phyloP scores from a whole-genome alignment of 2,888 invertebrate genomes.

The Drosophila atripex region DNA sequence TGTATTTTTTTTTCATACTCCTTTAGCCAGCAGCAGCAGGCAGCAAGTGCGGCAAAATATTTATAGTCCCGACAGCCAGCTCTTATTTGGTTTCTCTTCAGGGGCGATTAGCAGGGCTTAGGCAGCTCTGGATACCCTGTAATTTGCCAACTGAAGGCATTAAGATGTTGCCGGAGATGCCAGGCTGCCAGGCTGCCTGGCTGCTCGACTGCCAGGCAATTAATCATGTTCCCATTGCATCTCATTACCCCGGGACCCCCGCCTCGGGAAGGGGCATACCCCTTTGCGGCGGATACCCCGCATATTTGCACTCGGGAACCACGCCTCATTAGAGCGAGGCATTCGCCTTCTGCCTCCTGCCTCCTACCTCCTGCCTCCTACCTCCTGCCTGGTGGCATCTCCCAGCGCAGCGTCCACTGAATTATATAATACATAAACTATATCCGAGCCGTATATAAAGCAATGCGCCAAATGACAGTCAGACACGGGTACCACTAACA shows the following conservation, averaged over 20 bases:
- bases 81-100: constrained; percentile 6
- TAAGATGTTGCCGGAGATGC: constrained; percentile 28
- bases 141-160: constrained; percentile 20
- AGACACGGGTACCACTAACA: too few species aligned
- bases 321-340: constrained; percentile 42
- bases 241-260: constrained; percentile 21
- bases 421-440: constrained; percentile 74
- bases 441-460: constrained; percentile 27
- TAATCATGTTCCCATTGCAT: constrained; percentile 38
- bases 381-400: constrained; percentile 58
- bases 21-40: constrained; percentile 20
- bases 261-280: constrained; percentile 2
- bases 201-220: constrained; percentile 19
- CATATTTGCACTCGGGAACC: constrained; percentile 38
- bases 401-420: constrained; percentile 54
- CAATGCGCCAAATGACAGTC: constrained; percentile 11
- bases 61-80: constrained; percentile 57
- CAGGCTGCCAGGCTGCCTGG: constrained; percentile 8
- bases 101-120: constrained; percentile 43
- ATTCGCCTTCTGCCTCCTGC: constrained; percentile 45
- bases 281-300: constrained; percentile 1
- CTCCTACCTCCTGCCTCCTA: too few species aligned
- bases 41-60: constrained; percentile 57
- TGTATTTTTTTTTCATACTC: constrained; percentile 9
- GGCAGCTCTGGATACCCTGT: constrained; percentile 24